These are phyloP conservation scores for Bombus waltoni DNA, from an alignment of 1,140 invertebrate genomes.

Conservation along the genomic window DNA sequence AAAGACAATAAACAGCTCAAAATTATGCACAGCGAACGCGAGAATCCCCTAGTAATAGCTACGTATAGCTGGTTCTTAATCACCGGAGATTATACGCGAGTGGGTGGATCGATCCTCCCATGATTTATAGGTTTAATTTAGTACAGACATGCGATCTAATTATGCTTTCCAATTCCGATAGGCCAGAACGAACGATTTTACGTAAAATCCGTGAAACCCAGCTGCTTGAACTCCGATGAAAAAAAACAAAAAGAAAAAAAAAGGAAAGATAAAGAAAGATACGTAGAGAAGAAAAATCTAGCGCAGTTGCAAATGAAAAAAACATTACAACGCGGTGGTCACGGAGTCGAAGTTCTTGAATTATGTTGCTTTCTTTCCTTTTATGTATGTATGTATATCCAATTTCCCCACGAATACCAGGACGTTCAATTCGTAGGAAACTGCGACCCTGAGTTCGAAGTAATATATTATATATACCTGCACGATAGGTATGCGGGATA, in stretches of 20 bases:
- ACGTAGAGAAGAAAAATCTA: neutral
- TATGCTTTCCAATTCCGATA: slow-evolving; percentile 51
- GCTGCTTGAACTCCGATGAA: neutral
- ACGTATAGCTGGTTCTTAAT: slow-evolving; percentile 50
- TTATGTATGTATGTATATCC: slow-evolving; percentile 39
- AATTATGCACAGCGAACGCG: slow-evolving; percentile 31
- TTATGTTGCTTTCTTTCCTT: slow-evolving; percentile 54
- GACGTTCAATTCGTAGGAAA: slow-evolving; percentile 58
- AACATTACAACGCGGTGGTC: slow-evolving; percentile 23
- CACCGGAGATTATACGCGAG: slow-evolving; percentile 48
- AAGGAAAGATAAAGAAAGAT: no score
- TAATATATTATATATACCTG: slow-evolving; percentile 38
- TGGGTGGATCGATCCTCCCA: slow-evolving; percentile 44
- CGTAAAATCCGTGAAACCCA: neutral
- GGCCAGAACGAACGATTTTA: neutral
- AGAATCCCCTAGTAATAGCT: slow-evolving; percentile 31
- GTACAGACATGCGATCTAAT: slow-evolving; percentile 23
- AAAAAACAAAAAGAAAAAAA: neutral
- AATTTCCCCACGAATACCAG: slow-evolving; percentile 53
- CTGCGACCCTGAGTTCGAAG: slow-evolving; percentile 43
- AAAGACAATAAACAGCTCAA: slow-evolving; percentile 23
- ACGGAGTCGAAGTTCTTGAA: slow-evolving; percentile 35
- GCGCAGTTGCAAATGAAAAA: slow-evolving; percentile 7
- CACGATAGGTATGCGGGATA: slow-evolving; percentile 55
- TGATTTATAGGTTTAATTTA: slow-evolving; percentile 48